Evolutionary conservation across 37 sponge, comb jelly and placozoan genomes (phyloP).

Genomic region (Lycopodina hypogea): DNA sequence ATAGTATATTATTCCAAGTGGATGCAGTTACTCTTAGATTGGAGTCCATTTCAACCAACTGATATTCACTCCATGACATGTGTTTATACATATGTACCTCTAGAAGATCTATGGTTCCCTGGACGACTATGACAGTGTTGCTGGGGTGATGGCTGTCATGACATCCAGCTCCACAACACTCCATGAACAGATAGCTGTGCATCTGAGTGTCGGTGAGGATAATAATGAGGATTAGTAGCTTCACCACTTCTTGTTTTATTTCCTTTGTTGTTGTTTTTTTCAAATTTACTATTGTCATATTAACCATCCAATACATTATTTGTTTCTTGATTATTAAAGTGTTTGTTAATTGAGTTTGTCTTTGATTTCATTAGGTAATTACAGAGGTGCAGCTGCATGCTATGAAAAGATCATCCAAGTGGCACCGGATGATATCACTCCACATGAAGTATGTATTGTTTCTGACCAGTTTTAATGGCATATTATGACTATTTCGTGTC

Average conservation of each 20-base stretch:
- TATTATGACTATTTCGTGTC: no score
- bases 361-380: slow-evolving; percentile 51
- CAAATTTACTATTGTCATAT: neutral
- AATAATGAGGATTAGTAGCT: no score
- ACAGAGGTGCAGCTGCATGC: slow-evolving; percentile 62
- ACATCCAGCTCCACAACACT: slow-evolving; percentile 34
- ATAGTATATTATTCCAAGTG: no score
- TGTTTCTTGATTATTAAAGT: no score
- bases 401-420: slow-evolving; percentile 60
- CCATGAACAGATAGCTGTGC: slow-evolving; percentile 57
- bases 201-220: slow-evolving; percentile 52
- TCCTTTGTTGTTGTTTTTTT: neutral
- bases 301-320: no score
- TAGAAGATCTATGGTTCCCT: slow-evolving; percentile 70
- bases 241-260: neutral
- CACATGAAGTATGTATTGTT: slow-evolving; percentile 49
- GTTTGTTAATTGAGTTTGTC: neutral
- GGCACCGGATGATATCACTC: slow-evolving; percentile 24
- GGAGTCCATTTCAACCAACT: no score
- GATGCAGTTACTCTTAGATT: no score
- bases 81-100: no score
- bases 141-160: slow-evolving; percentile 60
- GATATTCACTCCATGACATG: no score
- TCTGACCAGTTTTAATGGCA: neutral
- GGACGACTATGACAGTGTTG: slow-evolving; percentile 78